Percentiles rank a stretch among this genome's conserved stretches.
Evolutionary conservation across 2,797 vertebrate genomes (phyloP).

Genomic region (Tinamus major): DNA sequence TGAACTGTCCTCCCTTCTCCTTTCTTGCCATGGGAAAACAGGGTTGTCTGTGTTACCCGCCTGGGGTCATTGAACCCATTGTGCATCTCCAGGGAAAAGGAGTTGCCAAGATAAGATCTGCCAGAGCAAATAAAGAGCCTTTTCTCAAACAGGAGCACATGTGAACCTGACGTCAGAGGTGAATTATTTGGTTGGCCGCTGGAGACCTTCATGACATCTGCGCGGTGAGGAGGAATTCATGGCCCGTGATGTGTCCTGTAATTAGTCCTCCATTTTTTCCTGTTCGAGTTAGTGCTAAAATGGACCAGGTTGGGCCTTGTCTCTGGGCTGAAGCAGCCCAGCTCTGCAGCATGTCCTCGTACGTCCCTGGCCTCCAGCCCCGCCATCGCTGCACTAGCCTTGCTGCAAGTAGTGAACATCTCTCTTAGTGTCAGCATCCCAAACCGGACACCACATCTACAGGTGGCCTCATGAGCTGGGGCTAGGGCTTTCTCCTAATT

Average conservation of each 20-base stretch:
- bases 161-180: neutral
- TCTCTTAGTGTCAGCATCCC: neutral
- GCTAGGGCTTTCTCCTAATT: neutral
- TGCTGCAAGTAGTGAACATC: neutral
- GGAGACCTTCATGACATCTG: rapidly evolving
- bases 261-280: neutral
- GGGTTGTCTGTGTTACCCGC: neutral
- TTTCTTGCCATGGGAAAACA: constrained; percentile 15
- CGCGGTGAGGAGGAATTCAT: neutral
- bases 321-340: neutral
- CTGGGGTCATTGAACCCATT: neutral
- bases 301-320: neutral
- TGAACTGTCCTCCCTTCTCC: neutral
- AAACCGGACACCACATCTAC: neutral
- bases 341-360: neutral
- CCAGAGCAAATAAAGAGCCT: neutral
- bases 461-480: neutral
- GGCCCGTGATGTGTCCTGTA: neutral
- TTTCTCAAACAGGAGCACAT: neutral
- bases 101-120: neutral
- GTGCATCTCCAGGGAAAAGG: neutral
- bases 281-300: no score
- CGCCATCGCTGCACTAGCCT: neutral
- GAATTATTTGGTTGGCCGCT: neutral
- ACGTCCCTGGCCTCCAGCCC: neutral